Evolutionary conservation across 2,888 invertebrate species (phyloP).

Genomic region (Drosophila rubida): DNA sequence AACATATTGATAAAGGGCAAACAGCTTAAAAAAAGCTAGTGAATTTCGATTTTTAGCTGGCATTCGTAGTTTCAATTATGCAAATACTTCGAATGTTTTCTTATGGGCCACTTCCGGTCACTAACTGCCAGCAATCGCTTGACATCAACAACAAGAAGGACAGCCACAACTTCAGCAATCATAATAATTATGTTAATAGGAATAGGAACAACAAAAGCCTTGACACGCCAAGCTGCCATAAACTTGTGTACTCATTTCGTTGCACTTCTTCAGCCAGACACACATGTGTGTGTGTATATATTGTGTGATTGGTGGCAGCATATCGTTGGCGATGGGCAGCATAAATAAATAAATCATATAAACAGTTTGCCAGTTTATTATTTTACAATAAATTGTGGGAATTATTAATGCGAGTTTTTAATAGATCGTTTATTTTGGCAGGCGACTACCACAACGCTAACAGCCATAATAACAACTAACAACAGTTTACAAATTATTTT

Average conservation of each 20-base stretch:
- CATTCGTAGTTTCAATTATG: constrained; percentile 50
- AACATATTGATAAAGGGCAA: no score
- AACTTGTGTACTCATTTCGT: constrained; percentile 39
- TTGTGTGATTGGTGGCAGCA: no score
- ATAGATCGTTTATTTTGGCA: constrained; percentile 65
- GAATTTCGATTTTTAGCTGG: background rate
- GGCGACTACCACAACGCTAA: constrained; percentile 30
- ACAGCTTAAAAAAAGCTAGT: no score
- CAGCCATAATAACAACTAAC: constrained; percentile 14
- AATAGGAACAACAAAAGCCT: constrained; percentile 42
- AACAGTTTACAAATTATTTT: constrained; percentile 67
- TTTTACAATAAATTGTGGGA: constrained; percentile 69
- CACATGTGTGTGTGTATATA: background rate
- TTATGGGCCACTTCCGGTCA: constrained; percentile 51
- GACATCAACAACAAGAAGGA: constrained; percentile 8
- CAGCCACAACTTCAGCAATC: constrained; percentile 7
- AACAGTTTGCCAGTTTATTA: constrained; percentile 59
- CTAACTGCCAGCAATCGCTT: constrained; percentile 39
- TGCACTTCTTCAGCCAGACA: constrained; percentile 11
- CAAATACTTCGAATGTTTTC: constrained; percentile 58
- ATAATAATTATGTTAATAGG: constrained; percentile 21
- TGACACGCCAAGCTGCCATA: constrained; percentile 61
- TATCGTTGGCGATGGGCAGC: constrained; percentile 18
- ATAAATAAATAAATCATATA: constrained; percentile 57
- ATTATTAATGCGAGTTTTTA: constrained; percentile 65